A percentile compares a stretch with the other conserved stretches of the same genome.
Conservation (phyloP, 2,888 invertebrate species). For the Gastracanthus pulcherrimus region DNA sequence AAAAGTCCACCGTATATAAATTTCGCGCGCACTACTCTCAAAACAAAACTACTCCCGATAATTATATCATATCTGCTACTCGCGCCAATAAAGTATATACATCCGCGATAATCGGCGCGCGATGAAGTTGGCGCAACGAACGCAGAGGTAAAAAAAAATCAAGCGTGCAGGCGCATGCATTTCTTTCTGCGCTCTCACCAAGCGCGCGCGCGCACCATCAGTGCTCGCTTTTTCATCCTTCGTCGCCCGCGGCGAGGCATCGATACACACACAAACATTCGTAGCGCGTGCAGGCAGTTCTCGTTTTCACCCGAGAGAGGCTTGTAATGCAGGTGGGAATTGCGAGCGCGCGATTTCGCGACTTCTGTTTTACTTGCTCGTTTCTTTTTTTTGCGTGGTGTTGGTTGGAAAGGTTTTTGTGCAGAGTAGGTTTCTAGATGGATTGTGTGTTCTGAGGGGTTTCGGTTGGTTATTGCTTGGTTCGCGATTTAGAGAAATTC, state of each 20-base stretch:
- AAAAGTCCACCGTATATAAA: conserved; percentile 27
- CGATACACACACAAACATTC: conserved; percentile 17
- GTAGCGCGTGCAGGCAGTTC: neutral
- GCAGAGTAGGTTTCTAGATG: no score
- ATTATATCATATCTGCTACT: neutral
- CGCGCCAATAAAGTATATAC: neutral
- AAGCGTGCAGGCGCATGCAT: neutral
- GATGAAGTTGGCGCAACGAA: neutral
- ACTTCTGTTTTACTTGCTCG: neutral
- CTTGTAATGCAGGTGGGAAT: no score
- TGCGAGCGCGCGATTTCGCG: neutral
- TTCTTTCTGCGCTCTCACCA: conserved; percentile 16
- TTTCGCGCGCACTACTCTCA: neutral
- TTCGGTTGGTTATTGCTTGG: no score
- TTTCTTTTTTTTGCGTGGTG: neutral
- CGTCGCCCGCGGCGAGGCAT: conserved; percentile 20
- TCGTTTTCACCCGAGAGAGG: neutral
- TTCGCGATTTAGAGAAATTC: no score
- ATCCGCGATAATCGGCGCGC: neutral
- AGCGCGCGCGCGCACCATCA: no score
- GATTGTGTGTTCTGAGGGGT: neutral
- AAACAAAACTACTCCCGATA: neutral
- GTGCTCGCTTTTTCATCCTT: neutral
- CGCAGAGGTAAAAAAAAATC: neutral
- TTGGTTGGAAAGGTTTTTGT: no score